Evolutionary conservation across 2,797 vertebrate species (phyloP).

Genomic region (Pseudomugil tenellus): DNA sequence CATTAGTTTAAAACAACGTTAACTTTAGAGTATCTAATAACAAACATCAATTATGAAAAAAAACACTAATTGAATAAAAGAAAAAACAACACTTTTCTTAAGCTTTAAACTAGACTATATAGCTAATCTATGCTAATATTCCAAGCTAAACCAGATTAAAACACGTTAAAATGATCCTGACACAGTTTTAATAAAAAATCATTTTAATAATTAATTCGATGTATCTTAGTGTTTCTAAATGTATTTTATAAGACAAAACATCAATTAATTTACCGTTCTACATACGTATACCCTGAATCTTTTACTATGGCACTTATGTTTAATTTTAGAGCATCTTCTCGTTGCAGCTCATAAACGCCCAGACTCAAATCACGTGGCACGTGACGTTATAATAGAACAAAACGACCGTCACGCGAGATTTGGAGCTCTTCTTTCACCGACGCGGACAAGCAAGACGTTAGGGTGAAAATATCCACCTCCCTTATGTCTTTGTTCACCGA

Average conservation of each 20-base stretch:
- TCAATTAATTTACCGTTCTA: not conserved
- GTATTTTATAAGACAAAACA: not conserved
- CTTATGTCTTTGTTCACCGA: rapidly evolving
- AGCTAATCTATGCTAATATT: not conserved
- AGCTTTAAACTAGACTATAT: not conserved
- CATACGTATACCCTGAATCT: not conserved
- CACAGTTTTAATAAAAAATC: not conserved
- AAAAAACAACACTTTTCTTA: not conserved
- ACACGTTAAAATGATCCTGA: not conserved
- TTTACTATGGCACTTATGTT: not conserved
- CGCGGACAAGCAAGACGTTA: not conserved
- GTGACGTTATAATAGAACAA: conserved; percentile 36
- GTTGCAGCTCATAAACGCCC: conserved; percentile 3
- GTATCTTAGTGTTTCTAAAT: not conserved
- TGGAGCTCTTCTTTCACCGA: conserved; percentile 13
- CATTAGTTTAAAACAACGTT: not conserved
- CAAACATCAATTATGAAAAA: not conserved
- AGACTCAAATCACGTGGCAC: conserved; percentile 45
- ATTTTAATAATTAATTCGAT: not conserved
- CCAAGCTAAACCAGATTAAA: not conserved
- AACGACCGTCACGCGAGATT: conserved; percentile 10
- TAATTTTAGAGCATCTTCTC: not conserved
- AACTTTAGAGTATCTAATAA: not conserved
- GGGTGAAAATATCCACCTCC: not conserved
- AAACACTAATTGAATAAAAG: not conserved